Base-by-base conservation (phyloP, 2,113 vertebrate species). In the Engystomops pustulosus region DNA sequence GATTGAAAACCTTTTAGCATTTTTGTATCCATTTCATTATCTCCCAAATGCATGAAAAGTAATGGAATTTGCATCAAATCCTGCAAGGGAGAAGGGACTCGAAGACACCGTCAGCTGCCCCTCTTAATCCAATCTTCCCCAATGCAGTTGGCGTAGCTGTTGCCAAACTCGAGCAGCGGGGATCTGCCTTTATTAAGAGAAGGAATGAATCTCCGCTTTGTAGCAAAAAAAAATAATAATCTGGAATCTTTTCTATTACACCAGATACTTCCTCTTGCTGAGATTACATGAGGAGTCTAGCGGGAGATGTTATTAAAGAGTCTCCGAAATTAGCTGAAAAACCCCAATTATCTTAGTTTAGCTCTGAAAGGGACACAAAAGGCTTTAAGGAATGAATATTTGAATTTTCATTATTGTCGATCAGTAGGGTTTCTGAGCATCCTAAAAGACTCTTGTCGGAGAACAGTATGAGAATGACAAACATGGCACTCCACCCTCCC, bases 51-150 rank as follows among this genome's bases (percentile, higher is more conserved):
- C 91, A 88, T 90, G 93, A 94, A 92, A 91, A 93, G 87, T 94
- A 92, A 92, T 92, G 89, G 91, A 95, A 97, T 97, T 97, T 96
- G 94, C 96, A 97, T 96, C 95, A 94, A 96, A 94, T 93, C 90
- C 91, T 90, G 89, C 93, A 91, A 87, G 89, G 91, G 91, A 94
- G 92, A 87, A 86, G 74, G 87, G 93, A 92, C 93, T 95, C 93
- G 88, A 88, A 89, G 92, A 92, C 93, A 90, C 90, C 91, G 93
- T 94, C 89, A 94, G 95, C 91, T 91, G 89, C 89, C 90, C 90
- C 91, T 91, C 84, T 90, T 96, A 97, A 98, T 96, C 95, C 96
- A 96, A 95, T 97, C 95, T 95, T 93, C 88, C 88, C 92, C 93
- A 89, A 90, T 91, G 90, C 89, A 87, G 91, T 90, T 91, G 92